phyloP scores from a whole-genome alignment of 2,797 vertebrate species.

The Sparus aurata region DNA sequence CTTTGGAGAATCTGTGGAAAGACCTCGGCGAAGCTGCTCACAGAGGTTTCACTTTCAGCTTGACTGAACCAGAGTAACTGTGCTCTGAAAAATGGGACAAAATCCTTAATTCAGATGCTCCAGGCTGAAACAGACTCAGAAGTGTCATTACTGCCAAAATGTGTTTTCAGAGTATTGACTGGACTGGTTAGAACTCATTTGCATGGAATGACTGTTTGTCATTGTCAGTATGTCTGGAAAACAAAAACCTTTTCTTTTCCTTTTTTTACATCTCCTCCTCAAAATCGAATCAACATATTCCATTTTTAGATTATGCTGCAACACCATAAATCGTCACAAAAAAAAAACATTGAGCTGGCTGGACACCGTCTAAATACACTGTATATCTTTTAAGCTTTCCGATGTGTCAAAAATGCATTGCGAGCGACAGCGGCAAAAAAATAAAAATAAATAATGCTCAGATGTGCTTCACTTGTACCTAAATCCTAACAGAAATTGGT shows the following conservation, averaged over 20 bases:
- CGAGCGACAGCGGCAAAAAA: slow-evolving; percentile 24
- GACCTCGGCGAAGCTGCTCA: slow-evolving; percentile 36
- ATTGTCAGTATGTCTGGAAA: slow-evolving; percentile 17
- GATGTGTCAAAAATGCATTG: slow-evolving; percentile 40
- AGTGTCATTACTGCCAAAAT: slow-evolving; percentile 18
- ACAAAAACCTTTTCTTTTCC: not conserved
- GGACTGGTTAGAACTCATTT: slow-evolving; percentile 16
- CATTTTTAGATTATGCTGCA: slow-evolving; percentile 37
- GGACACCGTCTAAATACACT: slow-evolving; percentile 23
- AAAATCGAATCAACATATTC: slow-evolving; percentile 6
- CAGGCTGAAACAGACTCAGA: slow-evolving; percentile 7
- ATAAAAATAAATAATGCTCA: slow-evolving; percentile 10
- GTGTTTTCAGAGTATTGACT: slow-evolving; percentile 8
- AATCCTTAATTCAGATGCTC: slow-evolving; percentile 24
- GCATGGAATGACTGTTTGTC: slow-evolving; percentile 8
- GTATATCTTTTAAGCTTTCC: slow-evolving; percentile 23
- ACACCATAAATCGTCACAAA: slow-evolving; percentile 12
- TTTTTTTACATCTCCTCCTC: not conserved
- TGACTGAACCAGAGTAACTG: slow-evolving; percentile 27
- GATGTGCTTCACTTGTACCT: slow-evolving; percentile 48
- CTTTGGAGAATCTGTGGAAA: slow-evolving; percentile 52
- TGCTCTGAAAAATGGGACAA: slow-evolving; percentile 25
- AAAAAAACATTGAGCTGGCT: slow-evolving; percentile 16
- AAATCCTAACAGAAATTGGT: slow-evolving; percentile 63
- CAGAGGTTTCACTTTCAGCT: slow-evolving; percentile 28